Base-by-base conservation (phyloP, 2,888 invertebrate species). In the Ephialtes manifestator region DNA sequence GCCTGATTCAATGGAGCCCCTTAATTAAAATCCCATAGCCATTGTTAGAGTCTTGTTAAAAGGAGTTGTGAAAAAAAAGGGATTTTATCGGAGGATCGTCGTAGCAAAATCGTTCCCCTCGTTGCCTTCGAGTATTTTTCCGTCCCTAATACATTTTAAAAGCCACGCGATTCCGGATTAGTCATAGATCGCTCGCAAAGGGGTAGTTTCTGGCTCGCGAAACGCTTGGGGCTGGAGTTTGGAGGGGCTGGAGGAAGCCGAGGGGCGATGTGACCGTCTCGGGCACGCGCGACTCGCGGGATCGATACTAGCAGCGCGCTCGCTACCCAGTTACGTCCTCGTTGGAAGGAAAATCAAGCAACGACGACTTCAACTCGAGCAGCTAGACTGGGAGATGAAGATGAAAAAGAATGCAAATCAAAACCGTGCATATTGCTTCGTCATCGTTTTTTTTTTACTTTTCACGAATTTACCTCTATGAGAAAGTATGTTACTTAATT, bases 281-380 rank as follows among this genome's bases (percentile, higher is more conserved):
- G 91, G 89, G 92, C 93, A 92, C 89, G 92, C 93, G 93, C 92
- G 85, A 84, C 83, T 82, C 43, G 63, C 35, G 53, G 87, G 89
- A 92, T 93, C 93, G 92, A 93, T 93, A 93, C 79, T 85, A 79
- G 77, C 82, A 68, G 15, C 46, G 24, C 80, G 79, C 82, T 72
- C 81, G 84, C 80, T 71, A 68, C 68, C 68, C 68, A 46, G 68
- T 68, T 68, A 68, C 24, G 24, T 68, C 28, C 24, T 48, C 68
- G 48, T 11, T 46, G n/a, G 46, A 72, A 70, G 46, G 46, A 43
- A 65, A 48, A 63, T 55, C 35, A 53, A 55, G 70, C 71, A 43
- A 58, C 43, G 20, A 46, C 24, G 43, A n/a, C 31, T 53, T 15
- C 39, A 24, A 28, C 43, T 24, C 39, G 55, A n/a, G n/a, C n/a